A percentile compares a stretch with the other conserved stretches of the same genome.
These are phyloP conservation scores for Sthenelais limicola DNA, from an alignment of 2,888 invertebrate genomes.

Conservation along the genomic window DNA sequence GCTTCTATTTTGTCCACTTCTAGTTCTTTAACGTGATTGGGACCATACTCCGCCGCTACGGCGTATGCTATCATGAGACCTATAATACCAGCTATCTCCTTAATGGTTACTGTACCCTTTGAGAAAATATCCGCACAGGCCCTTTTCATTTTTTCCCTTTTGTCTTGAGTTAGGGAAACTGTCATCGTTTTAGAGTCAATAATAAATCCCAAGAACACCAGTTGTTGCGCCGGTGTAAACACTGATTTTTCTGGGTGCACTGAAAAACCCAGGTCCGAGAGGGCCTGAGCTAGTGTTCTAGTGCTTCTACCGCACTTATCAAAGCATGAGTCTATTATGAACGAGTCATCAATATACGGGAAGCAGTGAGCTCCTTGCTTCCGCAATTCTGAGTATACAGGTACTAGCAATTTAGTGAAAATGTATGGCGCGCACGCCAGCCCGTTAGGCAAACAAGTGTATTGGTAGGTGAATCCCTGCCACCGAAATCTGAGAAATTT, in stretches of 20 bases:
- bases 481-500: slow-evolving; percentile 8
- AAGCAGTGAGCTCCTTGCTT: not conserved
- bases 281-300: not conserved
- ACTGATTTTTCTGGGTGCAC: not conserved
- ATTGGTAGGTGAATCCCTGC: not conserved
- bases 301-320: not conserved
- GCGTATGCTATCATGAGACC: slow-evolving; percentile 5
- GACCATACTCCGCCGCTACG: not conserved
- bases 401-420: not conserved
- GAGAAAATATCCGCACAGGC: not conserved
- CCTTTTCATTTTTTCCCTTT: not conserved
- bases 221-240: not conserved
- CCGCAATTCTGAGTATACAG: not conserved
- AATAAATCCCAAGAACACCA: not conserved
- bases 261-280: not conserved
- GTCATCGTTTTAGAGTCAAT: not conserved
- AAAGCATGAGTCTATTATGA: not conserved
- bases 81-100: not conserved
- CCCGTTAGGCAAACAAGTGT: not conserved
- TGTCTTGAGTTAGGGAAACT: not conserved
- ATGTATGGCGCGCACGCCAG: not conserved
- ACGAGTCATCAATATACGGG: slow-evolving; percentile 2
- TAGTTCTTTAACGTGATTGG: not conserved
- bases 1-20: slow-evolving; percentile 4
- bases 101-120: not conserved